Evolutionary conservation across 2,888 invertebrate genomes (phyloP), one percentile per base, ranked within the genome.

Genomic region (Aphodius sticticus): DNA sequence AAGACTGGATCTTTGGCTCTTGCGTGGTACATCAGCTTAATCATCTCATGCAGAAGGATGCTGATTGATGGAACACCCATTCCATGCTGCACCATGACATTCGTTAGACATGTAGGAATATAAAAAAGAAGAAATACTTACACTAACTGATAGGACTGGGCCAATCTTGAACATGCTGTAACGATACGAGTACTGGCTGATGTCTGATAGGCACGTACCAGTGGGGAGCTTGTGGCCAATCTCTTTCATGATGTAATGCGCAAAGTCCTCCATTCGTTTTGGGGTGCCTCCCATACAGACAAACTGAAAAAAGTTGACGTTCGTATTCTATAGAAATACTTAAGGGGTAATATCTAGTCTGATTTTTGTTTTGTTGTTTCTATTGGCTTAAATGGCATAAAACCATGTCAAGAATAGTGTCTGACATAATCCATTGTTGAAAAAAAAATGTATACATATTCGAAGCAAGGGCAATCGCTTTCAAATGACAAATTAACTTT

Each of bases 1-100:
- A 99, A 97, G 79, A 97, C 92, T 0, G 98, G 97, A 88, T 97
- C 96, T 82, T 92, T 92, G 82, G 94, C 95, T 87, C 93, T 95
- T 69, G 99, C 97, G 88, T 97, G 96, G 89, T 96, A 95, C 95
- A 99, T 96, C 85, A 99, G 91, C 90, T 99, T 99, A 87, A 99
- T 97, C 82, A 98, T 92, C 91, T 99, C 99, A 89, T 99, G 97
- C 80, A 99, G 93, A 78, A 99, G 92, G 84, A 99, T 98, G 77
- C 97, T 96, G 78, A 99, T 94, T 0, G 99, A 99, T 6, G 99
- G 98, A 78, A 97, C 95, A 6, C 99, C 99, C 96, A 99, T 99
- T 80, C 99, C 99, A 87, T 99, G 99, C 97, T 97, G 37, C n/a
- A 72, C 16, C 35, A 70, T 16, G 14, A 69, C 69, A 69, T 69